Evolutionary conservation across 2,113 vertebrate genomes (phyloP), one percentile per base, ranked within the genome.

Genomic region (Zosterops borbonicus): DNA sequence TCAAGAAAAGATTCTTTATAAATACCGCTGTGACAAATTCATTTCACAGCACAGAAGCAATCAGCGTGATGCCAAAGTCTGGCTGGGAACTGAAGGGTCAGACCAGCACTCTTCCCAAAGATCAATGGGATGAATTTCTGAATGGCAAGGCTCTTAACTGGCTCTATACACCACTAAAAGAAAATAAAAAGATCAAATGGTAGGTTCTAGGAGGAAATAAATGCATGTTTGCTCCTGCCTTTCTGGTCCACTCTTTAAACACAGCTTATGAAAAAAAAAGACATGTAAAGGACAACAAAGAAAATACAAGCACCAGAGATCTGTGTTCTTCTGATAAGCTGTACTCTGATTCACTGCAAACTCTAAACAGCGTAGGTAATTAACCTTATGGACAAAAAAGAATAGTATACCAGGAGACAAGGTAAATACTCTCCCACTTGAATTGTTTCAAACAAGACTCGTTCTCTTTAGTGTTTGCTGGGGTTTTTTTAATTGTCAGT

Each of bases 21-120:
- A 97, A 83, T 49, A 91, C 95, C 2, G 71, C 95, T 96, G 96
- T 95, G 96, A 97, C 95, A 89, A 97, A 97, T 96, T 94, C 93
- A 96, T 97, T 97, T 95, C 67, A 28, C 39, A 70, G 94, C 89
- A 96, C 87, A 96, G 89, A 97, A 92, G 81, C 22, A 3, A 95
- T 71, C 97, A 97, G 96, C 59, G 0, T 96, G 97, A 74, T 94
- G 92, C 95, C 96, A 89, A 87, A 87, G 73, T 49, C 95, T 91
- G 52, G 70, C 96, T 95, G 96, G 93, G 97, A 97, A 78, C 92
- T 96, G 94, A 94, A 95, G 87, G 96, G 94, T 90, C 95, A 95
- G 88, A 89, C 83, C 85, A 95, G 73, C 5, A 0, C 90, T 80
- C 82, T 85, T 85, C 84, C 82, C 89, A 79, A 90, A 95, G 90